These are phyloP conservation scores for Paramormyrops kingsleyae DNA, from an alignment of 2,113 vertebrate species.

Conservation along the genomic window DNA sequence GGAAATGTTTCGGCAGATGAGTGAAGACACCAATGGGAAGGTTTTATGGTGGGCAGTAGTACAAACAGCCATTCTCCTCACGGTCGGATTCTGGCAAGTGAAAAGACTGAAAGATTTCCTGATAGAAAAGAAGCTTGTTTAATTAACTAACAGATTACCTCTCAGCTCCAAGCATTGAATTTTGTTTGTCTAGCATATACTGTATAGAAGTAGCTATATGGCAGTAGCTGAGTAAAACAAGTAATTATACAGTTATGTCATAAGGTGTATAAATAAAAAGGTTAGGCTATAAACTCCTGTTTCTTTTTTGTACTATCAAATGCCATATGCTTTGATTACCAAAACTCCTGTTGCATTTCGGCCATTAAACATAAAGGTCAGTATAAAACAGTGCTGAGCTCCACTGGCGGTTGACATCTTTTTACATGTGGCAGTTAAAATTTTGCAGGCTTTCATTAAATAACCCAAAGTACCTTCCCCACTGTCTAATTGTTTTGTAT, in stretches of 20 bases:
- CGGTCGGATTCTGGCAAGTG: conserved; percentile 82
- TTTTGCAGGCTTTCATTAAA: not conserved
- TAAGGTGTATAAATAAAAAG: not conserved
- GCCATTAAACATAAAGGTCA: not conserved
- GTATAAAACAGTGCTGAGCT: not conserved
- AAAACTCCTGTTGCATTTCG: not conserved
- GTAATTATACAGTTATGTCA: not conserved
- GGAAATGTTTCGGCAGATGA: conserved; percentile 76
- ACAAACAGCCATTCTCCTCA: conserved; percentile 73
- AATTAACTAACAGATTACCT: conserved; percentile 28
- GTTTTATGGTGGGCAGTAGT: conserved; percentile 81
- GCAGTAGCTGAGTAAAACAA: not conserved
- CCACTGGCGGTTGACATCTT: not conserved
- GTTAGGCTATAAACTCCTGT: not conserved
- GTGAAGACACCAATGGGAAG: conserved; percentile 77
- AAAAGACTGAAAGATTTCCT: conserved; percentile 84
- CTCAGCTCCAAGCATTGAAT: not conserved
- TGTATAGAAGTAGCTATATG: not conserved
- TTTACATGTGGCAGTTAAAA: not conserved
- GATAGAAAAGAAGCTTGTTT: conserved; percentile 84
- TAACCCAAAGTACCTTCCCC: not conserved
- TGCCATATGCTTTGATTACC: not conserved
- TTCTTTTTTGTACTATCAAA: not conserved
- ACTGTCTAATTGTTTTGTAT: not conserved
- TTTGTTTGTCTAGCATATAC: not conserved